phyloP scores from a whole-genome alignment of 2,888 invertebrate genomes.

The Drosophila subsilvestris region DNA sequence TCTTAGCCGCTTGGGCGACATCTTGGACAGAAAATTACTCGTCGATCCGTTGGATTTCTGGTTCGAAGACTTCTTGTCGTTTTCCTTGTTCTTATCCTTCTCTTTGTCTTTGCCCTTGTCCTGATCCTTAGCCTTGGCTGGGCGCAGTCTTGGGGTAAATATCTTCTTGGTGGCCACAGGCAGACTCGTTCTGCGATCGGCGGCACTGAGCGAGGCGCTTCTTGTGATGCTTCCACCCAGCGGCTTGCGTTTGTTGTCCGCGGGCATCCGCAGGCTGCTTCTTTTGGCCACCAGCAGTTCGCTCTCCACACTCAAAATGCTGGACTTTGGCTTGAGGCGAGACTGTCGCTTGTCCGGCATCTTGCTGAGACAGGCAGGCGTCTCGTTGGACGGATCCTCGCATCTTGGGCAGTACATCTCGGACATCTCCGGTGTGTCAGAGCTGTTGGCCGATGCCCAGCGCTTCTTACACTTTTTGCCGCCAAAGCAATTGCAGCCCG shows the following conservation, averaged over 20 bases:
- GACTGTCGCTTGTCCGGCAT: conserved; percentile 81
- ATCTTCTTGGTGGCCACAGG: conserved; percentile 48
- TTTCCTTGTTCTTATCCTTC: conserved; percentile 57
- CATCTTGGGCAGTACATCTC: conserved; percentile 86
- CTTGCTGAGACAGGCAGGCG: conserved; percentile 86
- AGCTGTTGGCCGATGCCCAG: conserved; percentile 69
- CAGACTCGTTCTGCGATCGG: conserved; percentile 68
- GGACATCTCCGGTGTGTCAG: conserved; percentile 85
- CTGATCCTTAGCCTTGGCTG: conserved; percentile 57
- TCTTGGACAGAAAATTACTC: conserved; percentile 67
- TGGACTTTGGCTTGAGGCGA: conserved; percentile 79
- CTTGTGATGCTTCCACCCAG: conserved; percentile 60
- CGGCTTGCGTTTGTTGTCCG: conserved; percentile 51
- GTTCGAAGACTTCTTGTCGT: conserved; percentile 68
- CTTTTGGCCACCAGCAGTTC: conserved; percentile 80
- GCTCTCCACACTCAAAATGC: conserved; percentile 83
- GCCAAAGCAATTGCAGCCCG: conserved; percentile 84
- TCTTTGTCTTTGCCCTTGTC: conserved; percentile 62
- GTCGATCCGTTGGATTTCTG: conserved; percentile 52
- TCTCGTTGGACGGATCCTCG: conserved; percentile 81
- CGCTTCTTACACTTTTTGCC: conserved; percentile 82
- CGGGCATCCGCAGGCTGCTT: conserved; percentile 64
- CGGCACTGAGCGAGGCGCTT: conserved; percentile 72
- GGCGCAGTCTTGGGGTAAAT: conserved; percentile 48
- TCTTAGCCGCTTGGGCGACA: conserved; percentile 73